Conservation (phyloP, 2,888 invertebrate species). For the Synergus laeviventris region DNA sequence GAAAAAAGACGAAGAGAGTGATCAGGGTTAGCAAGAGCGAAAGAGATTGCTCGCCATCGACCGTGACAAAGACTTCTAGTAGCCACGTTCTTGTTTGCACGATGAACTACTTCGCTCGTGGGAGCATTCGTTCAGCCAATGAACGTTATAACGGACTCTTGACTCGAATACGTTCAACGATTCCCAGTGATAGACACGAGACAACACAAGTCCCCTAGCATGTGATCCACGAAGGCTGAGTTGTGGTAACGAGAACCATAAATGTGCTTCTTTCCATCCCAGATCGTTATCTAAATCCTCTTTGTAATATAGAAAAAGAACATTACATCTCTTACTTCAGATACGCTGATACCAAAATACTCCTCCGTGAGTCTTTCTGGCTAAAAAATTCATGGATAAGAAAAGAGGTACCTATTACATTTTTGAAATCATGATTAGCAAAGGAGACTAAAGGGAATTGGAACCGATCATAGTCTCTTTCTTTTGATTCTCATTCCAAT, state of each 20-base stretch:
- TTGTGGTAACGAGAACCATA: background rate
- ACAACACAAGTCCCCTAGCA: background rate
- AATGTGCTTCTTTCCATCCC: slow-evolving; percentile 2
- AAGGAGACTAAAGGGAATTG: slow-evolving; percentile 40
- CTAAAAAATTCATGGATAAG: background rate
- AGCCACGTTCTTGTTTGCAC: slow-evolving; percentile 20
- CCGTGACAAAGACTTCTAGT: slow-evolving; percentile 26
- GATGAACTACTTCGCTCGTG: slow-evolving; percentile 28
- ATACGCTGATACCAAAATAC: background rate
- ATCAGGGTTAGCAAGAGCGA: slow-evolving; percentile 9
- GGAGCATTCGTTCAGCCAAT: slow-evolving; percentile 21
- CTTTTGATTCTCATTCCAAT: slow-evolving; percentile 36
- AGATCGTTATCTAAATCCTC: background rate
- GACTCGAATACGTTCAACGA: background rate
- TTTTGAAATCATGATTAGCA: slow-evolving; percentile 26
- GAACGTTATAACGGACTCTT: slow-evolving; percentile 17
- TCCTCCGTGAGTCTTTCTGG: background rate
- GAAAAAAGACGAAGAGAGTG: background rate
- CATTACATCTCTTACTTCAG: background rate
- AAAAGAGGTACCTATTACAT: background rate
- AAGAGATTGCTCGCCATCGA: slow-evolving; percentile 22
- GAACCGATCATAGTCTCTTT: background rate
- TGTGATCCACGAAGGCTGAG: background rate
- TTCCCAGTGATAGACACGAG: background rate
- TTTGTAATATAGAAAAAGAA: background rate